These are phyloP conservation scores for Ectemnius cavifrons DNA, from an alignment of 2,888 invertebrate species.

Conservation along the genomic window DNA sequence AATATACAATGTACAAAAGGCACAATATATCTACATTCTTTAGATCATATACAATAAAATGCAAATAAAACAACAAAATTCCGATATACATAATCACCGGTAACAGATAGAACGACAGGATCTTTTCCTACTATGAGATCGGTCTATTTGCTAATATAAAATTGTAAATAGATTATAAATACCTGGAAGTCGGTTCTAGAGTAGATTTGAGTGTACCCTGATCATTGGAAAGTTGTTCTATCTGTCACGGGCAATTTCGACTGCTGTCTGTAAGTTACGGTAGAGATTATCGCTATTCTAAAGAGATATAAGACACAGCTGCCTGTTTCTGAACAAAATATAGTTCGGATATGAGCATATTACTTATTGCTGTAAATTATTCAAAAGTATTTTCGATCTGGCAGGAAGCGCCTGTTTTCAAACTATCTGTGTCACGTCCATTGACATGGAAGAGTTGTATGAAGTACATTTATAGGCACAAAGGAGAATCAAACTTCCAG, in stretches of 20 bases:
- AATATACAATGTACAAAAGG: slow-evolving; percentile 78
- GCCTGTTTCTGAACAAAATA: slow-evolving; percentile 17
- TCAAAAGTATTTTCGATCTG: slow-evolving; percentile 11
- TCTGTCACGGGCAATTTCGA: slow-evolving; percentile 15
- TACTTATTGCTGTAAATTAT: slow-evolving; percentile 23
- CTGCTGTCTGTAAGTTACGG: slow-evolving; percentile 17
- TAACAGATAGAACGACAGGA: slow-evolving; percentile 35
- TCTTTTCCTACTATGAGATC: slow-evolving; percentile 10
- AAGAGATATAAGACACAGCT: slow-evolving; percentile 8
- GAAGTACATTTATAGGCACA: slow-evolving; percentile 1
- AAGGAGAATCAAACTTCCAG: slow-evolving; percentile 1
- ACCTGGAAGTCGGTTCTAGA: slow-evolving; percentile 12
- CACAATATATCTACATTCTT: slow-evolving; percentile 77
- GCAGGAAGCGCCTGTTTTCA: slow-evolving; percentile 8
- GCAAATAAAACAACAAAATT: slow-evolving; percentile 68
- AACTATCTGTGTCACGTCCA: neutral
- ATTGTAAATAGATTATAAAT: slow-evolving; percentile 7
- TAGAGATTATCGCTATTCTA: slow-evolving; percentile 22
- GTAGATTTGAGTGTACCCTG: neutral
- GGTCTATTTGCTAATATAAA: slow-evolving; percentile 5
- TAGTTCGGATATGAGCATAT: slow-evolving; percentile 18
- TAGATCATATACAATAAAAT: slow-evolving; percentile 73
- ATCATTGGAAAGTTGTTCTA: slow-evolving; percentile 19
- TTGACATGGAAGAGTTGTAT: neutral
- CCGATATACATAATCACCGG: slow-evolving; percentile 43